These are phyloP conservation scores for Pogonomyrmex californicus DNA, from an alignment of 1,140 invertebrate genomes.

Conservation along the genomic window DNA sequence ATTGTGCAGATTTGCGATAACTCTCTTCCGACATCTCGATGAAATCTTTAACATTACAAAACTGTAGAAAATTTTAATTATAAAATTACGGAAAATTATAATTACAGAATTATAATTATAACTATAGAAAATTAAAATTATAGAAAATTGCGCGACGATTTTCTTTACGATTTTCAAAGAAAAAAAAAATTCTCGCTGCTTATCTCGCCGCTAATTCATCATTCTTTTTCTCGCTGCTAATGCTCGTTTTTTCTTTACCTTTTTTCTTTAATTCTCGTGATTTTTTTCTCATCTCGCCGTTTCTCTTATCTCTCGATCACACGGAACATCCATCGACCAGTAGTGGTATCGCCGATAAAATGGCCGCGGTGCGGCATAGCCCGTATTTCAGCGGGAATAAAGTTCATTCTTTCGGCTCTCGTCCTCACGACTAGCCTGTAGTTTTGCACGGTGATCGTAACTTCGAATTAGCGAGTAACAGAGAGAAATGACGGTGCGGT, in stretches of 20 bases:
- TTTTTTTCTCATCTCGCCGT: too few relatives aligned
- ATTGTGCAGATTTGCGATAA: neutral
- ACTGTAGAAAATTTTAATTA: neutral
- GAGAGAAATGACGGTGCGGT: slow-evolving; percentile 30
- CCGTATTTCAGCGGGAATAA: slow-evolving; percentile 23
- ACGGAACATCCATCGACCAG: neutral
- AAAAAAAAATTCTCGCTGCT: neutral
- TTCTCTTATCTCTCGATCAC: slow-evolving; percentile 1
- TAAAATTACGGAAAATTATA: too few relatives aligned
- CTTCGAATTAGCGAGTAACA: slow-evolving; percentile 53
- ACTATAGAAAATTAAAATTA: neutral
- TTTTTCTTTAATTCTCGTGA: too few relatives aligned
- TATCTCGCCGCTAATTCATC: too few relatives aligned
- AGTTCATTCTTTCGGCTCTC: neutral
- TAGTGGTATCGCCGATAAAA: neutral
- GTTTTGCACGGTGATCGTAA: slow-evolving; percentile 14
- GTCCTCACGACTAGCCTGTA: neutral
- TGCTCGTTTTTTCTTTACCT: too few relatives aligned
- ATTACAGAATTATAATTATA: neutral
- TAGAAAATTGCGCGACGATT: neutral
- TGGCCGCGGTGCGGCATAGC: neutral
- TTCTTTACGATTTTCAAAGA: neutral
- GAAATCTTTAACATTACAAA: neutral
- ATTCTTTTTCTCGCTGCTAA: too few relatives aligned
- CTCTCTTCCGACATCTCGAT: neutral